A percentile compares a stretch with the other conserved stretches of the same genome.
Conservation (phyloP, 2,797 vertebrate genomes). For the Alexandromys oeconomus region DNA sequence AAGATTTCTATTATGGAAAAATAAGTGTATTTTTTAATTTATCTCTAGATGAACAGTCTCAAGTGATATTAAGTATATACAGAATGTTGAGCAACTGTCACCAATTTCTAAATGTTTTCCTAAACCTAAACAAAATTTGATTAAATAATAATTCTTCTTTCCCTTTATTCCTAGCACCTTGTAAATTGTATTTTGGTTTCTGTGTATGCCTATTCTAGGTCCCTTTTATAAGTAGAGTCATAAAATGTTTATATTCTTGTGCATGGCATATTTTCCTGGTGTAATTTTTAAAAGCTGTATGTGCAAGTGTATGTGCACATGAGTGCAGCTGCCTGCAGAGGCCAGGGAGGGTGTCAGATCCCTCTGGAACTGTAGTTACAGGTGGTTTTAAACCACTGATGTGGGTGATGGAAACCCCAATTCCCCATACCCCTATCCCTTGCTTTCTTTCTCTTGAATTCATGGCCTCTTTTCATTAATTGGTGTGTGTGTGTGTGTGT, state of each 20-base stretch:
- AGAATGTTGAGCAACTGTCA: neutral
- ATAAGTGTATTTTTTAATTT: neutral
- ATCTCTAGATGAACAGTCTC: conserved; percentile 14
- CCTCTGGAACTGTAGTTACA: neutral
- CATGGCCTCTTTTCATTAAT: neutral
- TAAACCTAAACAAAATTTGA: neutral
- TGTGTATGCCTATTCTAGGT: conserved; percentile 2
- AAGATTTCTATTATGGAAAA: conserved; percentile 13
- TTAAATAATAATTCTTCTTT: conserved; percentile 20
- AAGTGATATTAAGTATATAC: neutral
- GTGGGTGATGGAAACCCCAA: neutral
- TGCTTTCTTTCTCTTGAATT: neutral
- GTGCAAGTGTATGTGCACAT: neutral
- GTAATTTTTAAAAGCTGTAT: neutral
- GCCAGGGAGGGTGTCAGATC: neutral
- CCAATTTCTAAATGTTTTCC: neutral
- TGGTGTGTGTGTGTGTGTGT: neutral
- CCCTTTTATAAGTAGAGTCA: conserved; percentile 12
- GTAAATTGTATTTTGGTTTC: conserved; percentile 24
- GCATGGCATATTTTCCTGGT: conserved; percentile 24
- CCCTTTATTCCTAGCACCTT: neutral
- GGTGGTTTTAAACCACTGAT: neutral
- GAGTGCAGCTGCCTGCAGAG: neutral
- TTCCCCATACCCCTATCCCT: neutral
- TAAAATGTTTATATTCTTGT: conserved; percentile 41